A percentile compares a stretch with the other conserved stretches of the same genome.
Conservation (phyloP, 2,888 invertebrate species). For the Eupithecia abbreviata region DNA sequence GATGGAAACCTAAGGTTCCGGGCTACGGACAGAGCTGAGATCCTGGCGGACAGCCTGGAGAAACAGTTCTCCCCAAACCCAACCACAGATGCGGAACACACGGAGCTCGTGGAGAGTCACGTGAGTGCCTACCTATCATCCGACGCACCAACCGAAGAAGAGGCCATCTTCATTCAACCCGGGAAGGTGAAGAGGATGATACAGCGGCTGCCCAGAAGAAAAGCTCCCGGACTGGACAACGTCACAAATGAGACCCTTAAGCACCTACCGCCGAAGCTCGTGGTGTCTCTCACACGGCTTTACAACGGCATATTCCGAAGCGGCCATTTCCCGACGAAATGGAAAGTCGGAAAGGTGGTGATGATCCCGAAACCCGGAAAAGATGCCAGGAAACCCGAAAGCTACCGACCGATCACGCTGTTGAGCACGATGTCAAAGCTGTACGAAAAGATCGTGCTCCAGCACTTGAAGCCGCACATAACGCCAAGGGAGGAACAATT, state of each 20-base stretch:
- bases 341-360: conserved; percentile 34
- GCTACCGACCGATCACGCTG: conserved; percentile 41
- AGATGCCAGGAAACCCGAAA: conserved; percentile 28
- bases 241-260: conserved; percentile 33
- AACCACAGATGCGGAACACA: background rate
- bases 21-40: conserved; percentile 14
- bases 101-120: background rate
- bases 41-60: conserved; percentile 15
- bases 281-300: conserved; percentile 32
- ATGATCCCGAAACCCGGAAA: conserved; percentile 43
- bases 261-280: conserved; percentile 30
- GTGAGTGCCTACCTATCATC: background rate
- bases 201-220: background rate
- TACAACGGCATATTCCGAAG: conserved; percentile 42
- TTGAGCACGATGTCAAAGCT: conserved; percentile 32
- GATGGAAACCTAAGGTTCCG: conserved; percentile 9
- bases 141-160: background rate
- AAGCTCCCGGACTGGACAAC: conserved; percentile 11
- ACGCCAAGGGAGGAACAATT: conserved; percentile 37
- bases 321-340: conserved; percentile 38
- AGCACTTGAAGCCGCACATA: conserved; percentile 4
- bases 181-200: conserved; percentile 2
- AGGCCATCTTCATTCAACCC: background rate
- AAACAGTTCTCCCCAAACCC: conserved; percentile 15
- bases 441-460: conserved; percentile 39